Evolutionary conservation across 2,888 invertebrate species (phyloP).

Genomic region (Nephrotoma appendiculata): DNA sequence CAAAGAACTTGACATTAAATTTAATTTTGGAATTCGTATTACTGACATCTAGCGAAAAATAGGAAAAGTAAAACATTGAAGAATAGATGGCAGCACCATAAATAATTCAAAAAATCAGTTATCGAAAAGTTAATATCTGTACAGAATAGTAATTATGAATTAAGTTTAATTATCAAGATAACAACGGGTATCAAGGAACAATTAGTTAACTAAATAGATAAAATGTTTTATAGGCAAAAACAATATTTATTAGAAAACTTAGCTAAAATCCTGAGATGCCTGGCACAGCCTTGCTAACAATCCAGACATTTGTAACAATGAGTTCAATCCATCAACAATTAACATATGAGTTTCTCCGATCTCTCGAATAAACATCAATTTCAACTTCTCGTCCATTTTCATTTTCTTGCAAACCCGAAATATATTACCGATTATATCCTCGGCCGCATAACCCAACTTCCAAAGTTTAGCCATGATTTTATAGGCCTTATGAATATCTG

Average conservation of each 20-base stretch:
- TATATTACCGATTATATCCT: constrained; percentile 91
- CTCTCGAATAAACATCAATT: constrained; percentile 77
- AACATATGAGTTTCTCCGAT: constrained; percentile 83
- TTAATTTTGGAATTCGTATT: no score
- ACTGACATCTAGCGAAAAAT: no score
- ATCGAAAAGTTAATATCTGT: no score
- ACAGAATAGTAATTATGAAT: no score
- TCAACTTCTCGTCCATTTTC: constrained; percentile 63
- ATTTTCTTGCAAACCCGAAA: constrained; percentile 87
- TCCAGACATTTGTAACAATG: constrained; percentile 81
- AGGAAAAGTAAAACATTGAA: no score
- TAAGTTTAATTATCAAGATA: no score
- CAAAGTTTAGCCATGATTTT: constrained; percentile 80
- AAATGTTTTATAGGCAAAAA: no score
- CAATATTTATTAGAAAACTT: not conserved
- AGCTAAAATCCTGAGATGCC: constrained; percentile 12
- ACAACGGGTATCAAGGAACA: no score
- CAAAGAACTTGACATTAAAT: no score
- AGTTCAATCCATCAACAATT: constrained; percentile 75
- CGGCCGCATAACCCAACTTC: constrained; percentile 88
- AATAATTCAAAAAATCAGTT: no score
- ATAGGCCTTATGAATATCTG: constrained; percentile 75
- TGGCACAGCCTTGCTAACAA: constrained; percentile 71
- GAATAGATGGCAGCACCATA: no score
- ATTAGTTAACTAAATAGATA: no score